Conservation (phyloP, 2,888 invertebrate genomes). For the Alloscopus bannaensis region DNA sequence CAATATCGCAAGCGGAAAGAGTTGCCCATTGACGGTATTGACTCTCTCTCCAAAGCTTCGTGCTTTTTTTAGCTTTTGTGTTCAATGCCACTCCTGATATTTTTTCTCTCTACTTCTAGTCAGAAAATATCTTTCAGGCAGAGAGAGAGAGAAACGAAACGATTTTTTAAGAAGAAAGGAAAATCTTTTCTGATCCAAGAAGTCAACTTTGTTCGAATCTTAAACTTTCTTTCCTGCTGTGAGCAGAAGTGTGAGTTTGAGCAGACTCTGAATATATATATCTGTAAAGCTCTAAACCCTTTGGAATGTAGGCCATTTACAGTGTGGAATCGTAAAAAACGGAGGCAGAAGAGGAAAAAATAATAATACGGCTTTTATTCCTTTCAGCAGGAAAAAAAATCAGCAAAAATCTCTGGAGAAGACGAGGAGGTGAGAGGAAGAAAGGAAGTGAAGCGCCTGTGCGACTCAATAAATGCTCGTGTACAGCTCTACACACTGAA, state of each 20-base stretch:
- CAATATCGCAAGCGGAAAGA: background rate
- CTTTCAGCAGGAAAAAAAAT: too few species aligned
- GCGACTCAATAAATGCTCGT: too few species aligned
- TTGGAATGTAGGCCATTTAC: too few species aligned
- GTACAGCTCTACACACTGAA: too few species aligned
- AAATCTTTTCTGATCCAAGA: background rate
- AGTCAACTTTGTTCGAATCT: too few species aligned
- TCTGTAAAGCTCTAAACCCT: too few species aligned
- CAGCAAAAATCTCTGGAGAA: too few species aligned
- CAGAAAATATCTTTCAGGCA: background rate
- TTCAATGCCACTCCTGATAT: background rate
- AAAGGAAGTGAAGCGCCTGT: too few species aligned
- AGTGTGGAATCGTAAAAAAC: constrained; percentile 20
- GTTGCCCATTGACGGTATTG: background rate
- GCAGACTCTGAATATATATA: too few species aligned
- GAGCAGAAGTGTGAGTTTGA: too few species aligned
- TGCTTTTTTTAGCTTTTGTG: background rate
- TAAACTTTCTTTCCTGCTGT: constrained; percentile 20
- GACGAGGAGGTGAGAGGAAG: too few species aligned
- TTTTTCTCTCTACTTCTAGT: background rate
- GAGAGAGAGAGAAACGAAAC: background rate
- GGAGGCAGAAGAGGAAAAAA: background rate
- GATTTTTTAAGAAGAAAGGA: background rate
- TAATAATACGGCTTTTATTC: too few species aligned
- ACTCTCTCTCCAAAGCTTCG: background rate